Evolutionary conservation across 2,113 vertebrate species (phyloP), one percentile per base, ranked within the genome.

Genomic region (Hypomesus transpacificus): DNA sequence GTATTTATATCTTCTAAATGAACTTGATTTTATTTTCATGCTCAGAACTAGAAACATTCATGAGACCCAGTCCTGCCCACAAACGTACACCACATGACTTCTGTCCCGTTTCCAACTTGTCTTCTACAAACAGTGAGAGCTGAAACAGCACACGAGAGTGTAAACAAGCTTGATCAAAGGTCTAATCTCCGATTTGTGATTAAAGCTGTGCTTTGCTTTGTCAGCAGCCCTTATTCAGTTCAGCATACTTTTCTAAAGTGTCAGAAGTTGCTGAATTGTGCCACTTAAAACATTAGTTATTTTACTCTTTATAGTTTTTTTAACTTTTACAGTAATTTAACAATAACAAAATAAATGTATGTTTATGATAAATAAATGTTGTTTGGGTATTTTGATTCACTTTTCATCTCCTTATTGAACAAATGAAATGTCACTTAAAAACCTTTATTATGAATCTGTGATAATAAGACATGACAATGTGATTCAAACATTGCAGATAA

Each of bases 1-100:
- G 75, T 85, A 81, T 80, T 87, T 85, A 80, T 81, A 78, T 66
- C 59, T 39, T 75, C 72, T 75, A 77, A 86, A 71, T 80, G 71
- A 86, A 80, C 82, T 85, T 83, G 81, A 86, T 20, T 62, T 24
- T 53, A 52, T 54, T 3, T 24, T 53, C 9, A 22, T 69, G 67
- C 56, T 68, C 21, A 57, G 61, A 79, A 61, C 73, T 76, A 72
- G 56, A 64, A 73, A 77, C 66, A 13, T 61, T 61, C 9, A 22
- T 26, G 5, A 26, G 26, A 61, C 24, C 20, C 8, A 9, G 11
- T 59, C 21, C 11, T 24, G 11, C 57, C 9, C n/a, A n/a, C 14
- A 16, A 56, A 56, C 16, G 16, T 21, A 59, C 26, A 22, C 14
- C 24, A 62, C 4, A 56, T n/a, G 3, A 59, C 57, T 3, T 59